Conservation (phyloP, 2,113 vertebrate species). For the Hippopotamus amphibius region DNA sequence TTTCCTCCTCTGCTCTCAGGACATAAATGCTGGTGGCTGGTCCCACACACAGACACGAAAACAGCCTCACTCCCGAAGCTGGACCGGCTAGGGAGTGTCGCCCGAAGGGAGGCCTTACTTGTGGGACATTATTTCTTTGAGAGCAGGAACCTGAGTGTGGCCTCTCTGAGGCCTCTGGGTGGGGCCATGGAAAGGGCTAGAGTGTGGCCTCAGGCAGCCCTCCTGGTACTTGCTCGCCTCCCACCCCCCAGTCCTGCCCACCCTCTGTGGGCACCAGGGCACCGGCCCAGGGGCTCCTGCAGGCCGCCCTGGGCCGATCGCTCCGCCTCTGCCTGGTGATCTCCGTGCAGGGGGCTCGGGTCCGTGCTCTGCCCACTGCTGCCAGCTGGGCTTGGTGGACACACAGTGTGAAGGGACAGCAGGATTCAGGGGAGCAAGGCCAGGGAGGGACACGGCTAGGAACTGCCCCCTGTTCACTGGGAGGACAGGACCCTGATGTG, state of each 20-base stretch:
- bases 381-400: background rate
- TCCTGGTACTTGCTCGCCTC: background rate
- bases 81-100: background rate
- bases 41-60: background rate
- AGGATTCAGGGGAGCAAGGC: no score
- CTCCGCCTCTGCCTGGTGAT: background rate
- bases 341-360: background rate
- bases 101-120: background rate
- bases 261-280: no score
- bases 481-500: background rate
- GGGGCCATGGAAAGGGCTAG: background rate
- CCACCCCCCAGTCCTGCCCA: background rate
- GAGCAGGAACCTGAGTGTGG: background rate
- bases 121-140: slow-evolving; percentile 24
- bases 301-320: background rate
- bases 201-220: background rate
- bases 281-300: background rate
- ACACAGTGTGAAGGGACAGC: background rate
- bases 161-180: background rate
- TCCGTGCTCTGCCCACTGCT: background rate
- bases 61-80: background rate
- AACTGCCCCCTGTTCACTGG: background rate
- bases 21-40: background rate
- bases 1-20: slow-evolving; percentile 22
- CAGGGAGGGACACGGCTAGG: background rate